Evolutionary conservation across 2,797 vertebrate species (phyloP), one percentile per base, ranked within the genome.

Genomic region (Astyanax mexicanus): DNA sequence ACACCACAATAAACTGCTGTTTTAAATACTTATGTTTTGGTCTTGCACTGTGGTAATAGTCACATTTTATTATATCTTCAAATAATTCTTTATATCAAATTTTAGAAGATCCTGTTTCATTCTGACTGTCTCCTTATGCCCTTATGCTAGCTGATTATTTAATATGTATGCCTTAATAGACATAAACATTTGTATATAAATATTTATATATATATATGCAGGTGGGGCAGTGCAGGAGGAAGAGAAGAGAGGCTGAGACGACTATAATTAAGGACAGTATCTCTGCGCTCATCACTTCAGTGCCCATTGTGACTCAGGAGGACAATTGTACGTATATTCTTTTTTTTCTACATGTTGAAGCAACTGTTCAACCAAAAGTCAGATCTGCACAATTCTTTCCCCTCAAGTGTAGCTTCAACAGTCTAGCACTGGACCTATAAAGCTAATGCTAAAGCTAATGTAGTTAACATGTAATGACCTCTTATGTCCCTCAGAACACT

Each of bases 271-370:
- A 76, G 44, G 77, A 87, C 2, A 70, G 83, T 37, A 9, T 90
- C 74, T 80, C 87, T 4, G 87, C 88, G 3, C 78, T 88, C 74
- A 85, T 92, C 81, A 91, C 88, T 25, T 87, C 85, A 13, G 75
- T 82, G 52, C 68, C 82, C 13, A 90, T 92, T 51, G 74, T 0
- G 47, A 85, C 86, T 73, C 83, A 13, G 42, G 32, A 67, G 10
- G 89, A 92, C 0, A 85, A 42, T 27, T 1, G 89, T 92, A 88
- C 0, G 29, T 32, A 32, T 5, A 32, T 32, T 32, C 32, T 21
- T 15, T 32, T 32, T 21, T 15, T 49, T 42, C 1, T 12, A 2
- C 11, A 1, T 27, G 13, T 55, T 27, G 4, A 23, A 52, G 21
- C 19, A 52, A 6, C 55, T 6, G 1, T 55, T 49, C 0, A n/a